Conservation (phyloP, 2,888 invertebrate species). For the Camptogramma bilineatum region DNA sequence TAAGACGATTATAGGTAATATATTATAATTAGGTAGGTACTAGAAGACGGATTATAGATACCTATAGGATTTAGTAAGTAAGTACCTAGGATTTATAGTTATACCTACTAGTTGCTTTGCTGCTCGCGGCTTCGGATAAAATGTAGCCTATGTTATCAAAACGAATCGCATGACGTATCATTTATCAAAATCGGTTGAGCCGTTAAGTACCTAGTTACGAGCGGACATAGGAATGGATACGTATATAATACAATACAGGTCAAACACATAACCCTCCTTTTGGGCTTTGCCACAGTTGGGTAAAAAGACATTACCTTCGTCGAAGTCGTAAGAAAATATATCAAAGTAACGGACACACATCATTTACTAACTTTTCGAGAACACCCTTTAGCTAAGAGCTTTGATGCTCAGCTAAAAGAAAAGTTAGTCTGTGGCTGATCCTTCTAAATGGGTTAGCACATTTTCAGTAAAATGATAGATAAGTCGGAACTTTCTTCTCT, state of each 20-base stretch:
- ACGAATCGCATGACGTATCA: too few relatives aligned
- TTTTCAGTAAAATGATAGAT: constrained; percentile 21
- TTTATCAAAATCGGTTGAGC: too few relatives aligned
- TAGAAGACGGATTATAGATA: background rate
- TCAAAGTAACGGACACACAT: constrained; percentile 17
- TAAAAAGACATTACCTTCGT: background rate
- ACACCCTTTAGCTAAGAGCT: constrained; percentile 34
- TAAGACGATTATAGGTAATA: background rate
- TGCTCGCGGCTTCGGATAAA: too few relatives aligned
- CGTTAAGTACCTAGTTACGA: too few relatives aligned
- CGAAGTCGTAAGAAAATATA: constrained; percentile 1
- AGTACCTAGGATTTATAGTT: too few relatives aligned
- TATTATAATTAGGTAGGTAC: background rate
- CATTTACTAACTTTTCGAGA: constrained; percentile 34
- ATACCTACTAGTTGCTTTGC: too few relatives aligned
- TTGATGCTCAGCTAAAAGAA: constrained; percentile 38
- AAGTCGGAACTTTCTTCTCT: background rate
- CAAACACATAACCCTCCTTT: too few relatives aligned
- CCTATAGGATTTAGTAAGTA: too few relatives aligned
- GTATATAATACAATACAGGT: too few relatives aligned
- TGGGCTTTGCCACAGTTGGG: too few relatives aligned
- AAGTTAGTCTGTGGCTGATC: constrained; percentile 36
- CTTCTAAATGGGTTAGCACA: constrained; percentile 30
- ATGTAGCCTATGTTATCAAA: too few relatives aligned
- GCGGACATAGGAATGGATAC: too few relatives aligned